phyloP scores from a whole-genome alignment of 1,140 invertebrate species.

The Halesus radiatus region DNA sequence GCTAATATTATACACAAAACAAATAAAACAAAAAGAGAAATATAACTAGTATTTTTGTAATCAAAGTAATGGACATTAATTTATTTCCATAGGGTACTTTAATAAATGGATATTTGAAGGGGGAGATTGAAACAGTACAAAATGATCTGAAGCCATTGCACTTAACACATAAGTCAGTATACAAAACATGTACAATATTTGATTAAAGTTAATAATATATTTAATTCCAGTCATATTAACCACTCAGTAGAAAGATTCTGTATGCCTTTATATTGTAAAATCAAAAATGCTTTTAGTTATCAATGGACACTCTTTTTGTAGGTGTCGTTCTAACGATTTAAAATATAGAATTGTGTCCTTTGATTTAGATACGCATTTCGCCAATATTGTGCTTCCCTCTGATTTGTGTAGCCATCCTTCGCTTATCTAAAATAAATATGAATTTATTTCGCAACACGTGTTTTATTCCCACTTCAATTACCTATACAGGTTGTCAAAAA shows the following conservation, averaged over 20 bases:
- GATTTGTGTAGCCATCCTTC: constrained; percentile 56
- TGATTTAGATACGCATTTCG: constrained; percentile 56
- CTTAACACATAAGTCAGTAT: constrained; percentile 57
- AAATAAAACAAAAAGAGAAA: constrained; percentile 48
- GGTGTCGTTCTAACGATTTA: constrained; percentile 52
- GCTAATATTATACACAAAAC: constrained; percentile 54
- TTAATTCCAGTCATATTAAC: constrained; percentile 54
- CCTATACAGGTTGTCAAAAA: too few relatives aligned
- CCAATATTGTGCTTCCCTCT: constrained; percentile 58
- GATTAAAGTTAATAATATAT: constrained; percentile 45
- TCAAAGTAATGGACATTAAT: constrained; percentile 26
- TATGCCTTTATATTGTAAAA: constrained; percentile 55
- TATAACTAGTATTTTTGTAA: constrained; percentile 57
- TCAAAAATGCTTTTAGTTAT: constrained; percentile 56
- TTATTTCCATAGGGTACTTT: constrained; percentile 51
- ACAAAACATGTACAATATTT: constrained; percentile 58
- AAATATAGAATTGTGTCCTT: constrained; percentile 50
- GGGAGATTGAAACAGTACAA: constrained; percentile 56
- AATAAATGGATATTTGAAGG: constrained; percentile 32
- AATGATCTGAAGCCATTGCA: constrained; percentile 56
- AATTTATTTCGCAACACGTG: constrained; percentile 46
- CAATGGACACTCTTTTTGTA: constrained; percentile 52
- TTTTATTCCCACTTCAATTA: constrained; percentile 32
- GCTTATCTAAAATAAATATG: constrained; percentile 53
- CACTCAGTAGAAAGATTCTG: constrained; percentile 55